Conservation (phyloP, 2,113 vertebrate species). For the Theristicus caerulescens region DNA sequence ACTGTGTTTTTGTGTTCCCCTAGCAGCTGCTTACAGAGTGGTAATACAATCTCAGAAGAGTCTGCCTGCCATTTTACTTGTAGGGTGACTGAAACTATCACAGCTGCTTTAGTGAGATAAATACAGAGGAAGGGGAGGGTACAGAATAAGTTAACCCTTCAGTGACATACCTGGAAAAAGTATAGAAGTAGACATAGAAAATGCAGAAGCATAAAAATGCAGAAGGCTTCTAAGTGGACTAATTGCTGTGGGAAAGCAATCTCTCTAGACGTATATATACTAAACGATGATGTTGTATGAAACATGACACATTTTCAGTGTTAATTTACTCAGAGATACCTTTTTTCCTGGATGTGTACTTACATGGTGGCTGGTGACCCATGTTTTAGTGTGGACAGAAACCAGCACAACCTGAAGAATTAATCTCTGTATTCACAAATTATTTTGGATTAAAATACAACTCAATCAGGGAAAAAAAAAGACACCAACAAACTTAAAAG, state of each 20-base stretch:
- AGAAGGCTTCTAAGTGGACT: not conserved
- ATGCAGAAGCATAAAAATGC: not conserved
- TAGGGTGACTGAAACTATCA: not conserved
- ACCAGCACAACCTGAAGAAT: not conserved
- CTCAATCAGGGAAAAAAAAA: not conserved
- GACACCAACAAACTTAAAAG: not conserved
- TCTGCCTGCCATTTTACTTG: conserved; percentile 19
- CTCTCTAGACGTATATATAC: not conserved
- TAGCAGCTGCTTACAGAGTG: conserved; percentile 37
- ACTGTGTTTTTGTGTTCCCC: not conserved
- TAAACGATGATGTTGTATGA: not conserved
- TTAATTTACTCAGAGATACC: not conserved
- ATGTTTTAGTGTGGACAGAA: not conserved
- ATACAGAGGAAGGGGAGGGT: not conserved
- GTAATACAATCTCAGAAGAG: conserved; percentile 16
- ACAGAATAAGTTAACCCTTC: not conserved
- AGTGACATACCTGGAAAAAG: not conserved
- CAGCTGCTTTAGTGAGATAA: conserved; percentile 3
- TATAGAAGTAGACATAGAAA: not conserved
- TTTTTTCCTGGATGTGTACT: not conserved
- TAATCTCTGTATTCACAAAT: not conserved
- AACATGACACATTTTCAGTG: not conserved
- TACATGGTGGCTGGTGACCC: not conserved
- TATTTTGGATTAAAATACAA: not conserved
- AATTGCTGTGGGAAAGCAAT: not conserved